Conservation (phyloP, 2,888 invertebrate species). For the Gymnocheta viridis region DNA sequence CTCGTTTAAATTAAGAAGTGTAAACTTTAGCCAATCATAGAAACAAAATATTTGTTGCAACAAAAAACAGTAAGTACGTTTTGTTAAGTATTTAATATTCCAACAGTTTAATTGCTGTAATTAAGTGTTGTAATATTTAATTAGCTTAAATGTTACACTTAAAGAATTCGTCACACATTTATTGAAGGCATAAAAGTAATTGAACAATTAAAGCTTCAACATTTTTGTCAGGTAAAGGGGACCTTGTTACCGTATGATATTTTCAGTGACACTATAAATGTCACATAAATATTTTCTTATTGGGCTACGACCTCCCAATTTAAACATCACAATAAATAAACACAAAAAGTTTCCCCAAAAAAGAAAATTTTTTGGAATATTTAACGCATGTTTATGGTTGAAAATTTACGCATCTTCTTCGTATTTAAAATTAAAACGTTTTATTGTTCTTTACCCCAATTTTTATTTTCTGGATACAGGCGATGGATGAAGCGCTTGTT, state of each 20-base stretch:
- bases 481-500: conserved; percentile 17
- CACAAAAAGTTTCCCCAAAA: conserved; percentile 12
- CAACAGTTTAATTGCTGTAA: conserved; percentile 64
- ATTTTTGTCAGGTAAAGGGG: background rate
- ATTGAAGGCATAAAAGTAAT: background rate
- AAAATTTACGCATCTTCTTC: conserved; percentile 34
- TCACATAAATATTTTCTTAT: conserved; percentile 60
- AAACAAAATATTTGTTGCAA: conserved; percentile 12
- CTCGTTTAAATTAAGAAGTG: conserved; percentile 55
- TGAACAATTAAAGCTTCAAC: background rate
- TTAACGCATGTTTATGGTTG: conserved; percentile 52
- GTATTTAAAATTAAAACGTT: conserved; percentile 60
- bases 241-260: background rate
- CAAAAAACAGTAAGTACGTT: conserved; percentile 17
- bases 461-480: conserved; percentile 8
- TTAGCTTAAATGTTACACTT: conserved; percentile 51
- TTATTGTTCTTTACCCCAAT: conserved; percentile 49
- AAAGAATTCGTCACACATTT: conserved; percentile 32
- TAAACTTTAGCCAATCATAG: conserved; percentile 45
- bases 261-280: conserved; percentile 48
- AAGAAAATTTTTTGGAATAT: background rate
- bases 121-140: conserved; percentile 66
- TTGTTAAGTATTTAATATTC: conserved; percentile 44
- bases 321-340: conserved; percentile 23
- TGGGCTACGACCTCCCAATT: conserved; percentile 32